Base-by-base conservation (phyloP, 2,888 invertebrate genomes). In the Alentia gelatinosa region DNA sequence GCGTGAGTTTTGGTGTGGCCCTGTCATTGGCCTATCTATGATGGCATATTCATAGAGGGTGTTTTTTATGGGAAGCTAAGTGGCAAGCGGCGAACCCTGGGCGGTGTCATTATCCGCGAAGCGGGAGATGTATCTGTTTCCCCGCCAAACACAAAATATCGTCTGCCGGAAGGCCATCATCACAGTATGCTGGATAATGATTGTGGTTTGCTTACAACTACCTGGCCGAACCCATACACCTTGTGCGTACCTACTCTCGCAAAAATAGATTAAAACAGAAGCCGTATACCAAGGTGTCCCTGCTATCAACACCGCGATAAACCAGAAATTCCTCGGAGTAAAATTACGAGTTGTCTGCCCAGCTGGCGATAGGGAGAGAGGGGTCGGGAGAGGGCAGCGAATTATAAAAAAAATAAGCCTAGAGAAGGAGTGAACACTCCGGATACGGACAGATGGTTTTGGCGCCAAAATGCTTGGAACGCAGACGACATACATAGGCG, bases 381-480 rank as follows among this genome's bases (percentile, higher is more conserved):
- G 63, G 12, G 68, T 30, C 4, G 68, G 68, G n/a, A 47, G 19
- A 47, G 47, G 47, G 47, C 47, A 47, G n/a, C n/a, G n/a, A 3
- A 56, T 56, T 56, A 56, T 56, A 56, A 56, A 56, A 56, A 56
- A 19, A 56, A 56, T 19, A 56, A n/a, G 56, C n/a, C n/a, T 56
- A n/a, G n/a, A n/a, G 56, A 56, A 56, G 56, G 56, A 19, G 56
- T 30, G 68, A 56, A 68, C 26, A n/a, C 30, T 68, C 68, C 5
- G 30, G 68, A 68, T 68, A 30, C 68, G 68, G 68, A 68, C 68
- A 68, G 68, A 68, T 30, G 33, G 68, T 68, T 68, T 68, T 68
- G 68, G 68, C 68, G 68, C 68, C 68, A 68, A 68, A 68, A 68
- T 68, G 26, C 12, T 30, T 30, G 68, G 68, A 68, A 68, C 33